Evolutionary conservation across 2,113 vertebrate species (phyloP).

Genomic region (Anguilla rostrata): DNA sequence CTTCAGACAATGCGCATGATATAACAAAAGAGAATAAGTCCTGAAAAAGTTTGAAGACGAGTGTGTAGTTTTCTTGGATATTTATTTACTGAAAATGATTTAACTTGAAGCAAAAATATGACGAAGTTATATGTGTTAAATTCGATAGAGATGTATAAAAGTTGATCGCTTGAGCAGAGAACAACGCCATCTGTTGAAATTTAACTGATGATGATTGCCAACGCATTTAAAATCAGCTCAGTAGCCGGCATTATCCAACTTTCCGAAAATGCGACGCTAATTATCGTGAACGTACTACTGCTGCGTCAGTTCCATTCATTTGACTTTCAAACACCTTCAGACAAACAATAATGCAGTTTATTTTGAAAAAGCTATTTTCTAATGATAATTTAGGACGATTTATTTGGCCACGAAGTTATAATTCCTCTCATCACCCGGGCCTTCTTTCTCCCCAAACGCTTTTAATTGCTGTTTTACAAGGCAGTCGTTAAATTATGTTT

Average conservation of each 20-base stretch:
- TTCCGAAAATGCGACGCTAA: conserved; percentile 13
- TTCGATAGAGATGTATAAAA: background rate
- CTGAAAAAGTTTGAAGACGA: background rate
- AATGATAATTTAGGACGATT: conserved; percentile 8
- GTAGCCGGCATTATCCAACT: conserved; percentile 3
- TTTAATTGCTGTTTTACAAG: conserved; percentile 11
- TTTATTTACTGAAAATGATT: background rate
- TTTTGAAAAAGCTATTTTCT: conserved; percentile 11
- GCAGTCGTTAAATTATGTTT: background rate
- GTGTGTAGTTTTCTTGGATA: background rate
- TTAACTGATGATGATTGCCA: conserved; percentile 4
- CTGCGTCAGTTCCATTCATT: conserved; percentile 17
- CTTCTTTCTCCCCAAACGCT: background rate
- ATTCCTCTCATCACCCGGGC: conserved; percentile 2
- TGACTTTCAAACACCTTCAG: conserved; percentile 9
- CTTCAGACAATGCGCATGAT: background rate
- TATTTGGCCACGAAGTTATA: conserved; percentile 2
- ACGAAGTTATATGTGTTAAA: background rate
- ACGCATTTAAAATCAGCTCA: conserved; percentile 15
- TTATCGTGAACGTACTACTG: background rate
- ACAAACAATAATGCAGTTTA: background rate
- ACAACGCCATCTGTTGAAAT: conserved; percentile 19
- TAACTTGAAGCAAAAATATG: background rate
- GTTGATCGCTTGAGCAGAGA: background rate
- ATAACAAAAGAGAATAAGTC: background rate